Evolutionary conservation across 1,140 invertebrate genomes (phyloP).

Genomic region (Hesperophylax magnus): DNA sequence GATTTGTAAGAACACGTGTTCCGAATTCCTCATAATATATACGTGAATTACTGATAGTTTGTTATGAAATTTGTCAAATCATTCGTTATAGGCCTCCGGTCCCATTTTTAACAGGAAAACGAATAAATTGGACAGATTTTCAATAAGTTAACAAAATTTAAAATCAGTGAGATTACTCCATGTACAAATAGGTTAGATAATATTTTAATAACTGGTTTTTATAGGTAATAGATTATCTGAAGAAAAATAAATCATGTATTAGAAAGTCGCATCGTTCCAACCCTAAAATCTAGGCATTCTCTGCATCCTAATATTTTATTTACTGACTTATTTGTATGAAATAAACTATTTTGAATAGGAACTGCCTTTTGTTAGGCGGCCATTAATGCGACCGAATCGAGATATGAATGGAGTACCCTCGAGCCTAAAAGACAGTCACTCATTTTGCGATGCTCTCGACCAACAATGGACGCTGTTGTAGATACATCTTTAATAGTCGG

Average conservation of each 20-base stretch:
- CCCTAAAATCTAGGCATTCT: background rate
- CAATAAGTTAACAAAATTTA: too few relatives aligned
- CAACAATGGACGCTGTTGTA: background rate
- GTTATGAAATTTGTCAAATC: too few relatives aligned
- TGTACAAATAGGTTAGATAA: too few relatives aligned
- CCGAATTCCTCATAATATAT: too few relatives aligned
- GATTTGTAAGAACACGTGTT: too few relatives aligned
- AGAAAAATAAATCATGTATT: background rate
- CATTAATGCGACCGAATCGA: constrained; percentile 26
- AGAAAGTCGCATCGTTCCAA: background rate
- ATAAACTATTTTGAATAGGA: constrained; percentile 35
- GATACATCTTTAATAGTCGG: background rate
- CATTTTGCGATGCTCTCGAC: background rate
- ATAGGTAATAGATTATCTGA: too few relatives aligned
- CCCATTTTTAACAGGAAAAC: too few relatives aligned
- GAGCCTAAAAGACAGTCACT: background rate
- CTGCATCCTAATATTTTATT: background rate
- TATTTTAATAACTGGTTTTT: too few relatives aligned
- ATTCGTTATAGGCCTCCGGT: too few relatives aligned
- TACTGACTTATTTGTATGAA: constrained; percentile 36
- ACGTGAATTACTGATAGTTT: too few relatives aligned
- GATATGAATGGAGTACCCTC: constrained; percentile 5
- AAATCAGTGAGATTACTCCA: too few relatives aligned
- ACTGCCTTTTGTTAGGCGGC: constrained; percentile 13
- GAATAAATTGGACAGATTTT: too few relatives aligned